Conservation (phyloP, 2,888 invertebrate genomes). For the Tetranychus truncatus region DNA sequence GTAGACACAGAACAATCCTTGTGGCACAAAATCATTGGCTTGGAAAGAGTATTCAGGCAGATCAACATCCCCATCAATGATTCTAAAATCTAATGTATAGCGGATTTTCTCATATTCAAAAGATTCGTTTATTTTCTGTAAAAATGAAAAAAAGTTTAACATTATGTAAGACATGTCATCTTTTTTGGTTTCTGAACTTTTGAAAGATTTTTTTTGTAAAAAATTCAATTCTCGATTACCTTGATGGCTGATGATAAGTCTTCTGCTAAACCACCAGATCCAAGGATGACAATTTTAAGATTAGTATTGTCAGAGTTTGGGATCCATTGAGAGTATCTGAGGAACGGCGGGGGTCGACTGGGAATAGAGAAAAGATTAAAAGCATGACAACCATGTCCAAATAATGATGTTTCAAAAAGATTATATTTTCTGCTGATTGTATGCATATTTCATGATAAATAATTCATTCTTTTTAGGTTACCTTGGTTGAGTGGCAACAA, state of each 20-base stretch:
- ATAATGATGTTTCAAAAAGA: background rate
- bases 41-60: slow-evolving; percentile 59
- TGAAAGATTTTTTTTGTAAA: background rate
- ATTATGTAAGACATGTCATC: background rate
- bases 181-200: background rate
- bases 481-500: slow-evolving; percentile 32
- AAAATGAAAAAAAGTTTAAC: background rate
- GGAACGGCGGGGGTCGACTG: background rate
- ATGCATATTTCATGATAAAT: no score
- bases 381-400: background rate
- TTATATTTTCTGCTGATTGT: background rate
- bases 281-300: slow-evolving; percentile 70
- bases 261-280: slow-evolving; percentile 64
- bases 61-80: slow-evolving; percentile 66
- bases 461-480: background rate
- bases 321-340: background rate
- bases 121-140: slow-evolving; percentile 43
- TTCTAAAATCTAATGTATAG: slow-evolving; percentile 63
- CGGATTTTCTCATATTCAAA: slow-evolving; percentile 57
- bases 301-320: slow-evolving; percentile 39
- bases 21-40: slow-evolving; percentile 34
- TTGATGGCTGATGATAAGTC: slow-evolving; percentile 67
- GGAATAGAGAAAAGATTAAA: background rate
- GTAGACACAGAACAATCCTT: slow-evolving; percentile 43
- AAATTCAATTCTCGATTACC: slow-evolving; percentile 32